Conservation (phyloP, 2,888 invertebrate genomes). For the Parelbella ahira region DNA sequence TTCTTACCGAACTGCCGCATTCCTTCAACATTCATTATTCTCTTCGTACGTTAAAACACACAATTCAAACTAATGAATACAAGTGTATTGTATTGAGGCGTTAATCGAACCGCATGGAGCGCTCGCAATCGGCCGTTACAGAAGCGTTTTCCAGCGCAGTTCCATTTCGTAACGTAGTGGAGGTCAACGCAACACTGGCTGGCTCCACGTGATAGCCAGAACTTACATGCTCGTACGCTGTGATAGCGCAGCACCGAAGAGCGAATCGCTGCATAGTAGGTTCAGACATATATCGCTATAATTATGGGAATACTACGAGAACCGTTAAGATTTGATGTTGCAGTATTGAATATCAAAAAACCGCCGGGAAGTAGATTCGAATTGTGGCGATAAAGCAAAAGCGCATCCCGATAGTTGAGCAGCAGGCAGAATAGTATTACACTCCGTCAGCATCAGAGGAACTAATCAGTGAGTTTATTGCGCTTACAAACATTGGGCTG, state of each 20-base stretch:
- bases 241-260: slow-evolving; percentile 23
- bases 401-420: slow-evolving; percentile 36
- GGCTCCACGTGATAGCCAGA: slow-evolving; percentile 31
- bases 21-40: too few relatives aligned
- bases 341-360: too few relatives aligned
- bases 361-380: slow-evolving; percentile 12
- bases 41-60: too few relatives aligned
- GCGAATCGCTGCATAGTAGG: slow-evolving; percentile 28
- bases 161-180: slow-evolving; percentile 39
- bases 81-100: slow-evolving; percentile 34
- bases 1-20: too few relatives aligned
- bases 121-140: slow-evolving; percentile 36
- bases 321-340: too few relatives aligned
- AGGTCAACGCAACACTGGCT: slow-evolving; percentile 33
- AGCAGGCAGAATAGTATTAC: slow-evolving; percentile 53
- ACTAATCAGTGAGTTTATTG: slow-evolving; percentile 59
- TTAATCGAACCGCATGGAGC: slow-evolving; percentile 37
- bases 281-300: too few relatives aligned
- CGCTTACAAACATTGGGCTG: slow-evolving; percentile 48
- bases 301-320: too few relatives aligned
- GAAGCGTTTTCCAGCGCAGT: slow-evolving; percentile 36
- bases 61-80: too few relatives aligned
- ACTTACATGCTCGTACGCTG: slow-evolving; percentile 17
- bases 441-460: slow-evolving; percentile 58
- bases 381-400: slow-evolving; percentile 36